Percentiles rank a stretch among this genome's conserved stretches.
phyloP scores from a whole-genome alignment of 2,113 vertebrate species.

The Poeciliopsis occidentalis region DNA sequence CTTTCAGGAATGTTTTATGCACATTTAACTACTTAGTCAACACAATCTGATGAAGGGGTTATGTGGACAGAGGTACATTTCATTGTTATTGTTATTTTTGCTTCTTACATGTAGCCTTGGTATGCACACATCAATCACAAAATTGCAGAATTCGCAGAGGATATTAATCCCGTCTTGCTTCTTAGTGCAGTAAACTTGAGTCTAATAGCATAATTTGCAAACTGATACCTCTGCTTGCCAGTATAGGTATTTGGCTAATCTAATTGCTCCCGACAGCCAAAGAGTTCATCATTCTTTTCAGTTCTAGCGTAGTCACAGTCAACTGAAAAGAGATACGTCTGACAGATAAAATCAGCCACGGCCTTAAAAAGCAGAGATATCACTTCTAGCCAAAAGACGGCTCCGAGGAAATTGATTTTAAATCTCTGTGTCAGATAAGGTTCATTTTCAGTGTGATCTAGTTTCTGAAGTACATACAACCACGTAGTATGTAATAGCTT shows the following conservation, averaged over 20 bases:
- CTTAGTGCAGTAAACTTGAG: not conserved
- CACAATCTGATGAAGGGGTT: not conserved
- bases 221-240: not conserved
- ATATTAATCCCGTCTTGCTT: not conserved
- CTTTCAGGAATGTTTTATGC: not conserved
- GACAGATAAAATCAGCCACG: slow-evolving; percentile 12
- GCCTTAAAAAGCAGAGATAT: slow-evolving; percentile 16
- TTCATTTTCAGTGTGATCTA: slow-evolving; percentile 16
- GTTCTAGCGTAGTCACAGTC: not conserved
- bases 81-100: not conserved
- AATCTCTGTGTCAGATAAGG: slow-evolving; percentile 22
- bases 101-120: not conserved
- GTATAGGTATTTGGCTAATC: not conserved
- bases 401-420: slow-evolving; percentile 24
- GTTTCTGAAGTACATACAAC: slow-evolving; percentile 9
- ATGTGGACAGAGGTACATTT: not conserved
- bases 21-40: not conserved
- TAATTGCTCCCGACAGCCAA: not conserved
- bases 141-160: not conserved
- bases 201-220: not conserved
- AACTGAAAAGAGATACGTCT: slow-evolving; percentile 11
- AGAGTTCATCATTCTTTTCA: not conserved
- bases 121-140: not conserved
- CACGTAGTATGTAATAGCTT: slow-evolving; percentile 5
- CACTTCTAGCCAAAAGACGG: slow-evolving; percentile 8